Evolutionary conservation across 2,888 invertebrate genomes (phyloP).

Genomic region (Apodemia mormo): DNA sequence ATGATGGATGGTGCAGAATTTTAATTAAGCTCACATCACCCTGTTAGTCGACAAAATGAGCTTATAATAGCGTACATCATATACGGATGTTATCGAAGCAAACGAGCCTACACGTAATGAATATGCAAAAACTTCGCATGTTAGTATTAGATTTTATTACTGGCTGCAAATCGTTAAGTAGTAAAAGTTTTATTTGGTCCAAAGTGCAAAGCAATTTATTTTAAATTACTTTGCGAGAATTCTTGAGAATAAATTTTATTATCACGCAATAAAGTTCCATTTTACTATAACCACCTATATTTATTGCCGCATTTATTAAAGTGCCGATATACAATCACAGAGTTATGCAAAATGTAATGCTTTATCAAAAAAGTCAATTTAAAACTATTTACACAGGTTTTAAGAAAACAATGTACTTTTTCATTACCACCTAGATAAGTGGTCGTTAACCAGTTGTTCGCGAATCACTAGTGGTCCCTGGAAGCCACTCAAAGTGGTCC

Average conservation of each 20-base stretch:
- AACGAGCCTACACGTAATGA: conserved; percentile 17
- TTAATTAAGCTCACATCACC: conserved; percentile 77
- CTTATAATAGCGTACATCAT: conserved; percentile 58
- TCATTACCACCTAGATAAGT: no score
- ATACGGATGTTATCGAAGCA: conserved; percentile 24
- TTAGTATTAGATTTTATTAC: conserved; percentile 17
- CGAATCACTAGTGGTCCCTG: no score
- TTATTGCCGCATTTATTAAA: conserved; percentile 8
- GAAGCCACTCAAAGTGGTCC: no score
- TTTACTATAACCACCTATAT: conserved; percentile 23
- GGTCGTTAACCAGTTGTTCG: no score
- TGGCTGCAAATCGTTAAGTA: conserved; percentile 27
- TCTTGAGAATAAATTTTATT: conserved; percentile 26
- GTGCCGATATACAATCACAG: not conserved
- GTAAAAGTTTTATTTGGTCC: conserved; percentile 28
- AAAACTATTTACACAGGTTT: no score
- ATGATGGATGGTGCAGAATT: conserved; percentile 74
- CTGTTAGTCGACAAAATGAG: conserved; percentile 72
- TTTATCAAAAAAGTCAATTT: not conserved
- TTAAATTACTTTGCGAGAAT: conserved; percentile 26
- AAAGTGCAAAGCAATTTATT: conserved; percentile 27
- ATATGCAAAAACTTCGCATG: conserved; percentile 18
- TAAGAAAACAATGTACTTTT: no score
- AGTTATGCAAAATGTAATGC: not conserved
- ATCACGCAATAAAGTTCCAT: conserved; percentile 23